These are phyloP conservation scores for Trachops cirrhosus DNA, from an alignment of 2,797 vertebrate genomes.

Conservation along the genomic window DNA sequence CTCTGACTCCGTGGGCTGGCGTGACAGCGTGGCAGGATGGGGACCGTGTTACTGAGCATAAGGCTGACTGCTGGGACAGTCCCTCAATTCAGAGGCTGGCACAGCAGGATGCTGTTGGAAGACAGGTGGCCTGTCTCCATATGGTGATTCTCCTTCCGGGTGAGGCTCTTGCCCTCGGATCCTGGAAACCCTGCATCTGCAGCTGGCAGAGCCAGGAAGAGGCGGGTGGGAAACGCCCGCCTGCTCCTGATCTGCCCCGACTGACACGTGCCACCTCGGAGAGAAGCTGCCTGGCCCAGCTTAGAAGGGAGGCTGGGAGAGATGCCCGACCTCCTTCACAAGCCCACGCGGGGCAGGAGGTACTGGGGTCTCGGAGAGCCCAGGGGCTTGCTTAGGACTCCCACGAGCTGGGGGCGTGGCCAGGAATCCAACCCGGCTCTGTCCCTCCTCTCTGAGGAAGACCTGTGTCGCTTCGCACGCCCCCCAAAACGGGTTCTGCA, in stretches of 20 bases:
- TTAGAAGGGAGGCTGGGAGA: neutral
- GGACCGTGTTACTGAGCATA: neutral
- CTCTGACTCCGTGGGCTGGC: neutral
- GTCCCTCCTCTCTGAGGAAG: neutral
- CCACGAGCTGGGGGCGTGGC: neutral
- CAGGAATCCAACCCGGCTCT: neutral
- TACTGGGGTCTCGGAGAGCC: neutral
- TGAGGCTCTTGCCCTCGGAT: no score
- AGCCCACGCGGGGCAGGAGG: neutral
- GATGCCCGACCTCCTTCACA: neutral
- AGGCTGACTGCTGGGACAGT: neutral
- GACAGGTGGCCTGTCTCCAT: neutral
- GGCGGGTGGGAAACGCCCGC: rapidly evolving
- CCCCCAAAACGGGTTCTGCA: neutral
- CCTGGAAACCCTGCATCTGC: neutral
- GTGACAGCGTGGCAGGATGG: no score
- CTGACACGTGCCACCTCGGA: no score
- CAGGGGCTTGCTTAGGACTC: neutral
- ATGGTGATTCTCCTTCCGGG: neutral
- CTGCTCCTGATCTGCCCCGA: neutral
- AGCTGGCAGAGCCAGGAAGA: neutral
- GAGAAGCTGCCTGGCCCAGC: neutral
- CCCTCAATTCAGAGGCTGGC: neutral
- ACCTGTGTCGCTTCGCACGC: neutral
- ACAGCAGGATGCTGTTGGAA: neutral